Conservation (phyloP, 2,113 vertebrate genomes). For the Vanacampus margaritifer region DNA sequence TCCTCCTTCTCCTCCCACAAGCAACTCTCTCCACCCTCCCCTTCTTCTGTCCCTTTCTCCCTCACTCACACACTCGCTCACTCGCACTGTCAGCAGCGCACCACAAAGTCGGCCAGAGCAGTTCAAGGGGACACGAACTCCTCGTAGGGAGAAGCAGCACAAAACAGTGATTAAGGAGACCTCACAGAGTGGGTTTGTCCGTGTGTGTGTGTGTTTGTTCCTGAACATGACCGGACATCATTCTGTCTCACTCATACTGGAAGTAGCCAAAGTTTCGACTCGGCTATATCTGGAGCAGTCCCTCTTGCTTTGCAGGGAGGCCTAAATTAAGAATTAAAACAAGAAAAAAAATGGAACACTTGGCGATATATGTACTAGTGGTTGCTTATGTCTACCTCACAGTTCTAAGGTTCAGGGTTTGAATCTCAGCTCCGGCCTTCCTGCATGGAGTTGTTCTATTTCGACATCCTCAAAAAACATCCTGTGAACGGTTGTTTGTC, state of each 20-base stretch:
- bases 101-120: slow-evolving; percentile 75
- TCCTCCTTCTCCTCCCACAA: slow-evolving; percentile 72
- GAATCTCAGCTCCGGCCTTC: no score
- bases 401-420: no score
- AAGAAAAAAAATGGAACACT: background rate
- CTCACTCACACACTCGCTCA: slow-evolving; percentile 28
- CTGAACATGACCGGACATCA: slow-evolving; percentile 61
- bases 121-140: slow-evolving; percentile 81
- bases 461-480: no score
- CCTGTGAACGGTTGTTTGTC: no score
- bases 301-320: background rate
- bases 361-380: no score
- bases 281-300: slow-evolving; percentile 43
- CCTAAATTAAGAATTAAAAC: background rate
- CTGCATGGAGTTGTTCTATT: no score
- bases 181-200: slow-evolving; percentile 38
- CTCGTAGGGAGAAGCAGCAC: slow-evolving; percentile 77
- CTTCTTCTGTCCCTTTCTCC: slow-evolving; percentile 43
- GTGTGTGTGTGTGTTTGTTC: slow-evolving; percentile 19
- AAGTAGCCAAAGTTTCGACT: slow-evolving; percentile 38
- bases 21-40: slow-evolving; percentile 60
- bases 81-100: slow-evolving; percentile 48
- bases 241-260: slow-evolving; percentile 43
- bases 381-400: no score
- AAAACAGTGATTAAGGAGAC: slow-evolving; percentile 71